phyloP scores from a whole-genome alignment of 1,140 invertebrate genomes.

The Lepidurus couesii region DNA sequence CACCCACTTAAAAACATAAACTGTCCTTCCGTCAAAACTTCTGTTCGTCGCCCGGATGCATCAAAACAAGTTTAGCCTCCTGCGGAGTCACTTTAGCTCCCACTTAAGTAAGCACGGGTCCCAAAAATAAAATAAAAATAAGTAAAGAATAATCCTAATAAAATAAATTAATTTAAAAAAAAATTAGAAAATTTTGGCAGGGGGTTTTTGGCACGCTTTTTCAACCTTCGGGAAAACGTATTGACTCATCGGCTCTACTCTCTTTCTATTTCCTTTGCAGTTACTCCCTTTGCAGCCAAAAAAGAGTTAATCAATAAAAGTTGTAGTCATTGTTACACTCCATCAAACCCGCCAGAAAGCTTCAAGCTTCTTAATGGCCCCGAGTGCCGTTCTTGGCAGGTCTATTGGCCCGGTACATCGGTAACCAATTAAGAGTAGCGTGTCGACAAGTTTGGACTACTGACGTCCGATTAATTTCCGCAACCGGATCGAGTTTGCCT shows the following conservation, averaged over 20 bases:
- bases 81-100: background rate
- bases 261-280: no score
- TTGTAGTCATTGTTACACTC: background rate
- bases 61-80: conserved; percentile 3
- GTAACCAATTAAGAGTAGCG: background rate
- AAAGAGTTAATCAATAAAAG: background rate
- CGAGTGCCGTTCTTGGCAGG: conserved; percentile 8
- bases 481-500: background rate
- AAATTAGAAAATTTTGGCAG: no score
- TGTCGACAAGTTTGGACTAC: background rate
- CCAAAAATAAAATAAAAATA: no score
- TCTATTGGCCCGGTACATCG: background rate
- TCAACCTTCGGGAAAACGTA: no score
- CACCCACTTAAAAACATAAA: no score
- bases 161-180: no score
- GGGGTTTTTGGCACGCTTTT: no score
- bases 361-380: background rate
- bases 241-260: no score
- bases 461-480: background rate
- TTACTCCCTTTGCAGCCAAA: background rate
- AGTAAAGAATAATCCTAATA: no score
- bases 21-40: background rate
- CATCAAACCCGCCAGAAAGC: background rate
- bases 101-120: background rate
- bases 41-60: background rate